Conservation (phyloP, 2,888 invertebrate genomes). For the Pachliopta kotzebuea region DNA sequence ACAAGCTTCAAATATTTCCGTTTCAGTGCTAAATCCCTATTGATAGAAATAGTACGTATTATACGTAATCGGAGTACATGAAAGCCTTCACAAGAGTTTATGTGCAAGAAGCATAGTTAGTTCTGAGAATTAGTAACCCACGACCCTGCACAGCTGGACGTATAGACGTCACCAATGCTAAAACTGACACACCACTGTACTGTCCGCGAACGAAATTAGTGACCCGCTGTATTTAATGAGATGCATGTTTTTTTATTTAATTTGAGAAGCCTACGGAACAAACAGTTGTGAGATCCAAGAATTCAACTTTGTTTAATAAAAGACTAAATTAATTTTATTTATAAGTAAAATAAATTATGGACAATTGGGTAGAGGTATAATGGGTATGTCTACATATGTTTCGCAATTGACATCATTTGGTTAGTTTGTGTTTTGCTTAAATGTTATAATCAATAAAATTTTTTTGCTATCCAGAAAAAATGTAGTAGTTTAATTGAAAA, state of each 20-base stretch:
- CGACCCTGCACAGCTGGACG: slow-evolving; percentile 65
- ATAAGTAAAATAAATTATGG: background rate
- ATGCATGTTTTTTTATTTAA: slow-evolving; percentile 59
- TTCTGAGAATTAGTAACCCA: slow-evolving; percentile 46
- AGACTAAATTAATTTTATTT: background rate
- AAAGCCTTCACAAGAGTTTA: slow-evolving; percentile 46
- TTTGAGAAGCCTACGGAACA: slow-evolving; percentile 48
- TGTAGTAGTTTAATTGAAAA: background rate
- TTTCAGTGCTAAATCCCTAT: slow-evolving; percentile 37
- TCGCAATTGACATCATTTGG: background rate
- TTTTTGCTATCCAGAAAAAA: background rate
- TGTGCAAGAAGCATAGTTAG: slow-evolving; percentile 56
- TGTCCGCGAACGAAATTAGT: slow-evolving; percentile 52
- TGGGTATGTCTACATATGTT: background rate
- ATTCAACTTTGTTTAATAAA: slow-evolving; percentile 26
- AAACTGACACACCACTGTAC: slow-evolving; percentile 46
- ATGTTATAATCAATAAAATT: background rate
- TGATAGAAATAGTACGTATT: slow-evolving; percentile 25
- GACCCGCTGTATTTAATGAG: slow-evolving; percentile 42
- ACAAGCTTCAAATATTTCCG: background rate
- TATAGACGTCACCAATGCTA: slow-evolving; percentile 55
- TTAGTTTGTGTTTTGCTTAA: background rate
- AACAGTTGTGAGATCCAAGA: slow-evolving; percentile 39
- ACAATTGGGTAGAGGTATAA: background rate
- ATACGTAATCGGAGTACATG: slow-evolving; percentile 45